Percentiles rank a stretch among this genome's conserved stretches.
These are phyloP conservation scores for Ptychadena robeensis DNA, from an alignment of 2,797 vertebrate species.

Conservation along the genomic window DNA sequence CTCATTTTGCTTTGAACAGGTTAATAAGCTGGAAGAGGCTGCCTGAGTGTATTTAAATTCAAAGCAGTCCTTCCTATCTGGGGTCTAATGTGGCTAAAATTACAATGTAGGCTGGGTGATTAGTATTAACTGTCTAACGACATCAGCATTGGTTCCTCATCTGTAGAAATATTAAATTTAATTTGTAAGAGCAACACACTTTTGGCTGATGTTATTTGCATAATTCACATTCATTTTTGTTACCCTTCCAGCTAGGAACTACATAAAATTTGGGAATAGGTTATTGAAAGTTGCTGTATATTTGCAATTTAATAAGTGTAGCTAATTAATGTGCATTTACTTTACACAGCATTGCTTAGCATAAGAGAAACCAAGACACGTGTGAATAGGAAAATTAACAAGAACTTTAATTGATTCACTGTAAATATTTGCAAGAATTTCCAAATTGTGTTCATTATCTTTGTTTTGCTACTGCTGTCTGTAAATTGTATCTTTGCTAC, in stretches of 20 bases:
- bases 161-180: background rate
- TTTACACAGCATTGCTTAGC: too few relatives aligned
- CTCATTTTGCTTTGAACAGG: background rate
- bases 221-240: background rate
- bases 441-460: too few relatives aligned
- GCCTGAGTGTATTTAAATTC: conserved; percentile 19
- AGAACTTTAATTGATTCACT: too few relatives aligned
- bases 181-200: background rate
- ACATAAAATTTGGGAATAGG: background rate
- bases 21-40: conserved; percentile 1
- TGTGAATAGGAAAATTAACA: too few relatives aligned
- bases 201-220: background rate
- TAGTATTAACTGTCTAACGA: conserved; percentile 22
- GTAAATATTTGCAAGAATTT: too few relatives aligned
- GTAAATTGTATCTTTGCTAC: too few relatives aligned
- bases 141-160: background rate
- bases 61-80: conserved; percentile 16
- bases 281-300: background rate
- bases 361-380: too few relatives aligned
- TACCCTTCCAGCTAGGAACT: background rate
- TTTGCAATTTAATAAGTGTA: background rate
- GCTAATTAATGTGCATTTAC: too few relatives aligned
- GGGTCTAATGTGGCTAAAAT: background rate
- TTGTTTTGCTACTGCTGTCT: too few relatives aligned
- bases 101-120: conserved; percentile 2